Base-by-base conservation (phyloP, 1,140 invertebrate species). In the Centruroides vittatus region DNA sequence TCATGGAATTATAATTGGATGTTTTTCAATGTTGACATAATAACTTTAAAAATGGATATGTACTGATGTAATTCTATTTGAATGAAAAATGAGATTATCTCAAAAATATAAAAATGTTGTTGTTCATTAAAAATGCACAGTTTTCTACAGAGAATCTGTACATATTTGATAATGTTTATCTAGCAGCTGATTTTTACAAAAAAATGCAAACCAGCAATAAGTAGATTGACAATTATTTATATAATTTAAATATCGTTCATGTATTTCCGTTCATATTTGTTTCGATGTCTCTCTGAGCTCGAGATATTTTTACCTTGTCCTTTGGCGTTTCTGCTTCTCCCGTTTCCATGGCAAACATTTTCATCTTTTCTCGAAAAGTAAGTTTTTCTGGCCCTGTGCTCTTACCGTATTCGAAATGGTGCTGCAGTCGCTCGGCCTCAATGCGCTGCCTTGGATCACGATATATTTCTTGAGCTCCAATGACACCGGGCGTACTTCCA, bases 281-380 rank as follows among this genome's bases (percentile, higher is more conserved):
- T 63, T 93, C 89, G 68, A 94, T 94, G 72, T 93, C 89, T 66
- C 89, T 80, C 74, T 93, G 89, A 48, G 89, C 89, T 66, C 86
- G 79, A n/a, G 89, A 93, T 70, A 90, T 91, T 78, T 93, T 94
- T 48, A 91, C 86, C 78, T 92, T 93, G 71, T 93, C 89, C 73
- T 88, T 86, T 51, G 89, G 89, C 11, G 89, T 89, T 65, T 84
- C 82, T 47, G 50, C 64, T 46, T 93, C 89, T 35, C 89, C 89
- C 1, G 88, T 88, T 75, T 93, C 89, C 76, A 91, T 84, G 11
- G 90, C 91, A 77, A 95, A 95, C 89, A 94, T 93, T 74, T 93
- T 92, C 89, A 95, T 94, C 75, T 95, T 95, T 72, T 94, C 91
- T 72, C 91, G 89, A 72, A 95, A 94, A 57, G 86, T 88, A 9